Percentiles rank a stretch among this genome's conserved stretches.
Evolutionary conservation across 2,888 invertebrate species (phyloP).

Genomic region (Stenolophus ochropezus): DNA sequence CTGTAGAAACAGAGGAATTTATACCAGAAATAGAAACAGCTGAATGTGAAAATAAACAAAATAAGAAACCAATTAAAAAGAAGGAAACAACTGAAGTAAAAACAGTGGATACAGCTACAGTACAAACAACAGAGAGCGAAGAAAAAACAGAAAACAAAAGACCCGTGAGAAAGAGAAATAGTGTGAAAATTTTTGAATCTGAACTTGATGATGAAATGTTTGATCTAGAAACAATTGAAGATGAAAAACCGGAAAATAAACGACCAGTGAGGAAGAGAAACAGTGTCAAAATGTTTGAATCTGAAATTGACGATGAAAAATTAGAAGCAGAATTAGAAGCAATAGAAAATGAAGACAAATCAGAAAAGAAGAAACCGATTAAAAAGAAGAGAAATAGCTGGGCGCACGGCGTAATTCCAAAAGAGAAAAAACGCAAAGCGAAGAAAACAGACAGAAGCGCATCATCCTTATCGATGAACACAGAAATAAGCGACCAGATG

Average conservation of each 20-base stretch:
- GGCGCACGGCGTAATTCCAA: slow-evolving; percentile 68
- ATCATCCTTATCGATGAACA: neutral
- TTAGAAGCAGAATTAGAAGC: neutral
- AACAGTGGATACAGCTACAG: neutral
- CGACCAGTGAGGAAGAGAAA: too few relatives aligned
- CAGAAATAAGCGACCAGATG: neutral
- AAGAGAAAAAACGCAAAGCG: slow-evolving; percentile 62
- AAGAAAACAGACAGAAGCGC: neutral
- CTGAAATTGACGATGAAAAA: neutral
- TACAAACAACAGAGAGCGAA: neutral
- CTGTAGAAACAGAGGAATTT: neutral
- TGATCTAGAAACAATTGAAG: slow-evolving; percentile 10
- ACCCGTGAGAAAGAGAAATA: too few relatives aligned
- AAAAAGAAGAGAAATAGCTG: slow-evolving; percentile 60
- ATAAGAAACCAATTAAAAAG: neutral
- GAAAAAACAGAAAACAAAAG: neutral
- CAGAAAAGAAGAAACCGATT: slow-evolving; percentile 63
- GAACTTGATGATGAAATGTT: neutral
- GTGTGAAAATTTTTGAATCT: too few relatives aligned
- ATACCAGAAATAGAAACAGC: neutral
- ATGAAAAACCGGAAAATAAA: neutral
- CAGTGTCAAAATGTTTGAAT: too few relatives aligned
- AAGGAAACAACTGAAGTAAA: neutral
- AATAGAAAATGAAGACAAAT: slow-evolving; percentile 44
- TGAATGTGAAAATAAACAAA: neutral